These are phyloP conservation scores for Heliothis subflexa DNA, from an alignment of 1,140 invertebrate genomes.

Conservation along the genomic window DNA sequence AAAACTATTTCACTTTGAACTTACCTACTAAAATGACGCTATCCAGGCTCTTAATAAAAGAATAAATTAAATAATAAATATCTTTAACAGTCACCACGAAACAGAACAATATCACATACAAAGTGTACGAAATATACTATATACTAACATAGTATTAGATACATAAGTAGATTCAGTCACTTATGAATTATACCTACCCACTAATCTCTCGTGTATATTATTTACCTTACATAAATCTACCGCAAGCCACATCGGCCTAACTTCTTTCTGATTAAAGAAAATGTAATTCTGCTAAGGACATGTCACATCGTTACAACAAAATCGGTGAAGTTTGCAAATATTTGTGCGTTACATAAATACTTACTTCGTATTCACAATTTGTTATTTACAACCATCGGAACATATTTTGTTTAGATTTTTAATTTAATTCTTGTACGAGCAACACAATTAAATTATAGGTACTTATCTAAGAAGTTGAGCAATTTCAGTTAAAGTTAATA, in stretches of 20 bases:
- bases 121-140: conserved; percentile 25
- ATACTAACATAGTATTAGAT: conserved; percentile 31
- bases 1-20: background rate
- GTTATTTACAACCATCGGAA: conserved; percentile 16
- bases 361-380: conserved; percentile 16
- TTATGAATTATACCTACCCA: conserved; percentile 27
- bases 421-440: background rate
- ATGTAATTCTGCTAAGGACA: conserved; percentile 1
- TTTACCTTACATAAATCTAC: background rate
- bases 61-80: conserved; percentile 44
- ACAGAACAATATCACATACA: conserved; percentile 37
- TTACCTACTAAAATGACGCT: background rate
- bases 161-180: conserved; percentile 34
- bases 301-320: conserved; percentile 16
- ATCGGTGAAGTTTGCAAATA: background rate
- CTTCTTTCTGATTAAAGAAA: background rate
- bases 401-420: background rate
- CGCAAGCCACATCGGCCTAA: background rate
- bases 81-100: conserved; percentile 39
- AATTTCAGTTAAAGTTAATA: background rate
- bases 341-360: background rate
- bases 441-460: background rate
- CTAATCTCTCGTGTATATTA: background rate
- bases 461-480: background rate
- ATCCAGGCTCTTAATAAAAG: conserved; percentile 33